Base-by-base conservation (phyloP, 2,797 vertebrate genomes). In the Margarornis squamiger region DNA sequence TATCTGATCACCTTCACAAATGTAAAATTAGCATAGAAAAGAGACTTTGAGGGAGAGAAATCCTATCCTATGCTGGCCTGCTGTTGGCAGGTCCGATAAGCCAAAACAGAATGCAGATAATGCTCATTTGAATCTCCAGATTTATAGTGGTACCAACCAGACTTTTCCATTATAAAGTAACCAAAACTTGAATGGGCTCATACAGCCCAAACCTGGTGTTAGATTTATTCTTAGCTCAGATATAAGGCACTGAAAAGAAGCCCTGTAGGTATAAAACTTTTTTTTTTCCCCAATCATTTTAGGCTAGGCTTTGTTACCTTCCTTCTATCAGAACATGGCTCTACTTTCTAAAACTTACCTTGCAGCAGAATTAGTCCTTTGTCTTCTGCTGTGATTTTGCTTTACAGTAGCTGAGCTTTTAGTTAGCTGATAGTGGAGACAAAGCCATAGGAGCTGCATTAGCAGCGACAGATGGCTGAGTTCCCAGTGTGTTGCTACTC, bases 31-130 rank as follows among this genome's bases (percentile, higher is more conserved):
- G 29, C 41, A 46, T 66, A 62, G 51, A 94, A 58, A 62, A 65
- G 59, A 92, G 58, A 54, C 54, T 94, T 85, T 13, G 9, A 46
- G 49, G 19, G 71, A 86, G 62, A 89, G 72, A 48, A 83, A 30
- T 86, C 20, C 5, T 91, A 67, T 90, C 43, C 51, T 90, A 5
- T 73, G 49, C 57, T 90, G 65, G 24, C 65, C 87, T 90, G 27
- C 70, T 92, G 30, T 78, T 91, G 93, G 49, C 39, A 86, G 62
- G 67, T 87, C 74, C 90, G 73, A 57, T 88, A 92, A 96, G 27
- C 39, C 58, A 70, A 87, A 95, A 34, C 46, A 59, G 54, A 66
- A 80, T 59, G 76, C 34, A 76, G n/a, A n/a, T 20, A 46, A 24
- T 30, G 17, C 30, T 90, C 7, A 5, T 77, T 82, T 89, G 59